Evolutionary conservation across 1,140 invertebrate species (phyloP), one percentile per base, ranked within the genome.

Genomic region (Aporrectodea caliginosa): DNA sequence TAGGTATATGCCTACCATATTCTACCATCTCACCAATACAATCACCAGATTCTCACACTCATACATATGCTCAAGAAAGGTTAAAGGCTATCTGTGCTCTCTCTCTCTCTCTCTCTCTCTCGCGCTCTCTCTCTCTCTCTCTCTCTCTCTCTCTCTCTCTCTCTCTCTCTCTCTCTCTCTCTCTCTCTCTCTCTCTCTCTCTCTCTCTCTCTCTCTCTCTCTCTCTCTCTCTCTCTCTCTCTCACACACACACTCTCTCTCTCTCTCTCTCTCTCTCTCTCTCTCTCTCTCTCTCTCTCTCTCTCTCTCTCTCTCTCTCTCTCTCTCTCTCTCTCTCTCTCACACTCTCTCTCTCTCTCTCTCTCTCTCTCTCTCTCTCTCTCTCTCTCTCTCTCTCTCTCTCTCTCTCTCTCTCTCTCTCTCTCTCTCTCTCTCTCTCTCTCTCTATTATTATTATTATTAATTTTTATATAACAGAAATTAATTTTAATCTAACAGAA

Each of bases 311-410:
- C 27, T 69, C 69, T 78, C 58, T 78, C 29, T 79, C 35, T 78
- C 75, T 80, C 76, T 69, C 69, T 70, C 79, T 79, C 76, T 71
- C 70, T 79, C 75, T 79, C 35, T 78, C 75, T 80, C 75, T 2
- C 31, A 34, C 79, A 1, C 70, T 70, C 1, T 14, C 29, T 58
- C 77, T 32, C 76, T 32, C 29, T 32, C 77, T 80, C n/a, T 81
- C 31, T 70, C 32, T 83, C 70, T 68, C 75, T 79, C 34, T 79
- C 58, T 80, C 76, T 35, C 77, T 35, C n/a, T 78, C 35, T 29
- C 69, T 58, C 77, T 32, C 76, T 32, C 29, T 32, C 77, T 80
- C n/a, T 81, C 31, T 70, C 32, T 83, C 70, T 68, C 75, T 79
- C 34, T 79, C 58, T 80, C 76, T 35, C 77, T 35, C n/a, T 78